Evolutionary conservation across 2,113 vertebrate species (phyloP).

Genomic region (Taurulus bubalis): DNA sequence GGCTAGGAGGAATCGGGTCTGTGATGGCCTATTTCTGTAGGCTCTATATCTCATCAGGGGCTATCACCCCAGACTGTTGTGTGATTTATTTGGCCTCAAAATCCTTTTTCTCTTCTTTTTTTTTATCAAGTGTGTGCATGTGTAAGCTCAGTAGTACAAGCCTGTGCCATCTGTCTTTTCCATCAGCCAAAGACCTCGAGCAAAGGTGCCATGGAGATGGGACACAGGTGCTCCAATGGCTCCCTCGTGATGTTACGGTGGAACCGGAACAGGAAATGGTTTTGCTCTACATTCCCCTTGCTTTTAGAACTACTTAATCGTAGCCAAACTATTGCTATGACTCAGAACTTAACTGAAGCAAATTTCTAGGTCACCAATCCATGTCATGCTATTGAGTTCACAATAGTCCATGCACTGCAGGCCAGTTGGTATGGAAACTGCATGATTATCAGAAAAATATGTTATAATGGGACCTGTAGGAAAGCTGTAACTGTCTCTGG

Average conservation of each 20-base stretch:
- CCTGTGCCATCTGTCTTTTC: conserved; percentile 45
- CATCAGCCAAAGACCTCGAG: conserved; percentile 57
- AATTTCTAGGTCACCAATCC: conserved; percentile 31
- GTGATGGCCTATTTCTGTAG: conserved; percentile 81
- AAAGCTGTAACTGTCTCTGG: conserved; percentile 8
- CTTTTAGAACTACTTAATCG: conserved; percentile 27
- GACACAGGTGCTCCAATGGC: conserved; percentile 70
- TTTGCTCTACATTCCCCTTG: conserved; percentile 14
- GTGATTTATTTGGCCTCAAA: conserved; percentile 78
- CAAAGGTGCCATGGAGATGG: conserved; percentile 65
- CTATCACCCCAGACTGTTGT: conserved; percentile 65
- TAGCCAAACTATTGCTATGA: conserved; percentile 27
- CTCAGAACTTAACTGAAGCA: conserved; percentile 19
- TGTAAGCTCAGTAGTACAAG: conserved; percentile 31
- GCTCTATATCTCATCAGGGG: conserved; percentile 77
- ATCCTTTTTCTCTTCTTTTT: conserved; percentile 19
- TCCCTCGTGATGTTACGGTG: conserved; percentile 61
- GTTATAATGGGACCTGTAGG: conserved; percentile 16
- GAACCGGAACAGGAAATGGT: conserved; percentile 52
- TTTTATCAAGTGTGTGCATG: conserved; percentile 52
- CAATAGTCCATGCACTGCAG: conserved; percentile 18
- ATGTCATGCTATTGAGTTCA: conserved; percentile 17
- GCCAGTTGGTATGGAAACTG: conserved; percentile 4
- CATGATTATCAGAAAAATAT: conserved; percentile 10
- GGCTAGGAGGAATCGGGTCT: conserved; percentile 65